Evolutionary conservation across 2,113 vertebrate species (phyloP), one percentile per base, ranked within the genome.

Genomic region (Melanerpes formicivorus): DNA sequence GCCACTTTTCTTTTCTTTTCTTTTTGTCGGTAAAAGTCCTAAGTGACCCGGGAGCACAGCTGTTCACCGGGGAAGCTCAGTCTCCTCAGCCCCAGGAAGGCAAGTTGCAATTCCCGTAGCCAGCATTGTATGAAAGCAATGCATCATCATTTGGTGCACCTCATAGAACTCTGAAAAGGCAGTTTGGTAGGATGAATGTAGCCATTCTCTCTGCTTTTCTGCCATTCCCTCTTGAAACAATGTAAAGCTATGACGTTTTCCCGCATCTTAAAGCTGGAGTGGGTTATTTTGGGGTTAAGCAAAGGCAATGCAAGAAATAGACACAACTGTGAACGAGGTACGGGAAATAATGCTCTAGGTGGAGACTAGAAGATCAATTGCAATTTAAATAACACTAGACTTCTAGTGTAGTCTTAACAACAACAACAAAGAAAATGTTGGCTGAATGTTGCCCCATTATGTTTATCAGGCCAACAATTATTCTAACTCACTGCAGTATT

Each of bases 381-480:
- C 60, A 56, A 21, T 90, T 91, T 80, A 56, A 82, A 37, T 74
- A 86, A 67, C 54, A 34, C 54, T 80, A 7, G 71, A 77, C 64
- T 77, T 94, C 83, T 93, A 89, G 48, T 77, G 4, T 18, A 54
- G 25, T 56, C 78, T 66, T 71, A 92, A 71, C 64, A 89, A 88
- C 64, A 89, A 88, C 87, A 60, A 46, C 52, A 85, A 76, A 89
- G 37, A 29, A 86, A 88, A 71, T 80, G 48, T 82, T 44, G 0
- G 64, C 58, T 92, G 71, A 87, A 77, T 69, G 74, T 74, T 87
- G 48, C 84, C 71, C 73, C 78, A 54, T 81, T 75, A 48, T 60
- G 60, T 80, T 95, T 94, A 90, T 95, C 93, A 62, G 84, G 93
- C 92, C 93, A 95, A 6, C 69, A 85, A 44, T 84, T 60, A 83